Conservation (phyloP, 1,140 invertebrate species). For the Cydia strobilella region DNA sequence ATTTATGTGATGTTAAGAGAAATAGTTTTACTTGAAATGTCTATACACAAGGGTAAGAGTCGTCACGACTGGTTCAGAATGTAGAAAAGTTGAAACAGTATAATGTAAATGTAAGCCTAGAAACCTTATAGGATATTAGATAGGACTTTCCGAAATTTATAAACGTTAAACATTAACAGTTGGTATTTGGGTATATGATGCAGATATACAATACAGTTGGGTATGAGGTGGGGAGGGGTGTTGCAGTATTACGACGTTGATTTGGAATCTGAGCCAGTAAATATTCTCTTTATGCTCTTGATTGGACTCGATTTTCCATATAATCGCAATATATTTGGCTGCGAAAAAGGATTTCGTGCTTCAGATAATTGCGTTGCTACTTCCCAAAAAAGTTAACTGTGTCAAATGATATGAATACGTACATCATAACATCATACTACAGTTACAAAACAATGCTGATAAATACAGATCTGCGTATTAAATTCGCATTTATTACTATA, state of each 20-base stretch:
- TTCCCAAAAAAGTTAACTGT: background rate
- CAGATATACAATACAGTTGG: too few species aligned
- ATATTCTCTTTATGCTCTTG: slow-evolving; percentile 1
- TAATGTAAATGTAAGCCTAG: slow-evolving; percentile 37
- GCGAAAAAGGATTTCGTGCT: background rate
- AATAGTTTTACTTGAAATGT: slow-evolving; percentile 27
- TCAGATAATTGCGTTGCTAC: background rate
- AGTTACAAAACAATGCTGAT: background rate
- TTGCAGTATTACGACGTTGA: slow-evolving; percentile 20
- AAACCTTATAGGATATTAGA: slow-evolving; percentile 56
- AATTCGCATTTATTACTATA: slow-evolving; percentile 4
- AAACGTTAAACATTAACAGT: slow-evolving; percentile 70
- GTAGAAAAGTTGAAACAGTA: slow-evolving; percentile 37
- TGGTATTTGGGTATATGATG: slow-evolving; percentile 48
- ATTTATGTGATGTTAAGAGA: slow-evolving; percentile 31
- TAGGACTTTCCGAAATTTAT: slow-evolving; percentile 78
- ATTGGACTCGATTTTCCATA: background rate
- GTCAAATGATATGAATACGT: background rate
- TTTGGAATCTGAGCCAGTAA: background rate
- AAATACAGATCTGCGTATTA: background rate
- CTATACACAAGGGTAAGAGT: slow-evolving; percentile 27
- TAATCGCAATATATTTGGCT: background rate
- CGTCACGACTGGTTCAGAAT: slow-evolving; percentile 38
- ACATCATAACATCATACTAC: slow-evolving; percentile 6
- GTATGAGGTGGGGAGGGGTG: slow-evolving; percentile 13